These are phyloP conservation scores for Plagodis pulveraria DNA, from an alignment of 2,888 invertebrate species.

Conservation along the genomic window DNA sequence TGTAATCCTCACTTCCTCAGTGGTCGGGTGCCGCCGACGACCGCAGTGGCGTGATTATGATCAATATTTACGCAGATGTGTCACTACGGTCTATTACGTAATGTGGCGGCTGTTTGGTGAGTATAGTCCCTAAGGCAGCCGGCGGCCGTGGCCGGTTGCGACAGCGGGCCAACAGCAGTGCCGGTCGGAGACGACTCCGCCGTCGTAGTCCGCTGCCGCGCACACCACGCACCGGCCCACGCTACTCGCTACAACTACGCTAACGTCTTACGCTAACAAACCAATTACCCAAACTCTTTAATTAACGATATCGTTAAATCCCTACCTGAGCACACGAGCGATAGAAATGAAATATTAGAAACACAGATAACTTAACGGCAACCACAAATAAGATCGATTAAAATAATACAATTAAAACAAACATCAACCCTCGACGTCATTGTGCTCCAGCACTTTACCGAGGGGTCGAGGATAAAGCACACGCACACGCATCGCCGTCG, in stretches of 20 bases:
- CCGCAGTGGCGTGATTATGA: slow-evolving; percentile 70
- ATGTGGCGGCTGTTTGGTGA: slow-evolving; percentile 60
- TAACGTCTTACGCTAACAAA: slow-evolving; percentile 29
- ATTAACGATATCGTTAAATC: slow-evolving; percentile 32
- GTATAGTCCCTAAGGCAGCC: slow-evolving; percentile 16
- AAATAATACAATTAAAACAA: slow-evolving; percentile 53
- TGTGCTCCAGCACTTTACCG: slow-evolving; percentile 43
- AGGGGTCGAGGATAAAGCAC: slow-evolving; percentile 55
- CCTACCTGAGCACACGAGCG: not conserved
- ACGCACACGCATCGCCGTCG: slow-evolving; percentile 51
- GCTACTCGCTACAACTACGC: slow-evolving; percentile 8
- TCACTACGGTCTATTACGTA: slow-evolving; percentile 69
- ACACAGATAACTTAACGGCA: slow-evolving; percentile 16
- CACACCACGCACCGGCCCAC: slow-evolving; percentile 4
- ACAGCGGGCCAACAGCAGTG: slow-evolving; percentile 6
- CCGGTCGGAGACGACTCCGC: slow-evolving; percentile 21
- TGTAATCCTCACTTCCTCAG: slow-evolving; percentile 55
- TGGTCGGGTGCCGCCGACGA: not conserved
- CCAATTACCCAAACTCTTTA: slow-evolving; percentile 38
- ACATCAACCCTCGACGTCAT: slow-evolving; percentile 51
- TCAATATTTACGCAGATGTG: slow-evolving; percentile 80
- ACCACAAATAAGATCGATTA: slow-evolving; percentile 42
- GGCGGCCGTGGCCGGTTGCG: slow-evolving; percentile 1
- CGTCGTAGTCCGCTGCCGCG: not conserved
- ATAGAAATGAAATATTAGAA: slow-evolving; percentile 4